Conservation (phyloP, 2,113 vertebrate genomes). For the Osmerus eperlanus region DNA sequence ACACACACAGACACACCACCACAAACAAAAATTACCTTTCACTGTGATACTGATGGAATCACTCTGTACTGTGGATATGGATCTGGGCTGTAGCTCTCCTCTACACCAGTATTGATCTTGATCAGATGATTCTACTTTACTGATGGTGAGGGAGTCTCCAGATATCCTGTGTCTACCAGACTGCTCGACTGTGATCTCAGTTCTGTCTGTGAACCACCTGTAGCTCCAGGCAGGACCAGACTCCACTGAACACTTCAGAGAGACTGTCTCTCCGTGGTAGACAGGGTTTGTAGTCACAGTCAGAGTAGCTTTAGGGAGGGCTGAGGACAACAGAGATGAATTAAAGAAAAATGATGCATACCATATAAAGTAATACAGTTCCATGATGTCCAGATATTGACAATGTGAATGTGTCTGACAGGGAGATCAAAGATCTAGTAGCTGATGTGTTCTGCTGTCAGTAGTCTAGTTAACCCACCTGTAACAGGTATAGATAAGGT, state of each 20-base stretch:
- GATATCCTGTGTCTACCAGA: not conserved
- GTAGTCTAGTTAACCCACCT: too few species aligned
- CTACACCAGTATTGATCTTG: not conserved
- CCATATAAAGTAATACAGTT: too few species aligned
- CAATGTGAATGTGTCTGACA: too few species aligned
- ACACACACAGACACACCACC: not conserved
- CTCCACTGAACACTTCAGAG: constrained; percentile 1
- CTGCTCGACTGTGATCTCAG: not conserved
- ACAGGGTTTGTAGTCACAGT: not conserved
- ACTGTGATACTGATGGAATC: constrained; percentile 17
- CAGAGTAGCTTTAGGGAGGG: constrained; percentile 5
- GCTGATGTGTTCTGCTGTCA: too few species aligned
- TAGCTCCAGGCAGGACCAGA: constrained; percentile 4
- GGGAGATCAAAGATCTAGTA: too few species aligned
- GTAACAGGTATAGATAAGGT: too few species aligned
- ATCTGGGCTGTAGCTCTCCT: not conserved
- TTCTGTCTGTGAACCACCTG: not conserved
- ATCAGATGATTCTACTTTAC: too few species aligned
- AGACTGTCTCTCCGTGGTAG: constrained; percentile 5
- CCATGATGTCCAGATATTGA: too few species aligned
- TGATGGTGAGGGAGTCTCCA: too few species aligned
- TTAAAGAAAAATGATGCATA: too few species aligned
- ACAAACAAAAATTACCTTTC: constrained; percentile 9
- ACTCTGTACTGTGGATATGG: constrained; percentile 12
- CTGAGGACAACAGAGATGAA: not conserved